Evolutionary conservation across 2,113 vertebrate species (phyloP).

Genomic region (Rhinopomastus cyanomelas): DNA sequence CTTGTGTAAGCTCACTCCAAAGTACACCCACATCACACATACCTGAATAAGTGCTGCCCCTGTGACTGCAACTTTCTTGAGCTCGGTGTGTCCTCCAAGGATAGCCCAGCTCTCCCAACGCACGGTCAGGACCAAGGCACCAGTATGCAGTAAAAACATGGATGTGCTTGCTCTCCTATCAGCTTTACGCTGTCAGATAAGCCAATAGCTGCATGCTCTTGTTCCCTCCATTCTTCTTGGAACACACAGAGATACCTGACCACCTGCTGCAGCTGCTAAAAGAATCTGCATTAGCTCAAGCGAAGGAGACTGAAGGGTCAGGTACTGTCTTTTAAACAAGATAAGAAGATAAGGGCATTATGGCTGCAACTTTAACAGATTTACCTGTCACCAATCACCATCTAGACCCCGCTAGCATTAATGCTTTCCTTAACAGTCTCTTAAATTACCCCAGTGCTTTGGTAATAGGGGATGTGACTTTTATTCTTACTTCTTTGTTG

Average conservation of each 20-base stretch:
- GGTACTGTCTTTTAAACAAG: not conserved
- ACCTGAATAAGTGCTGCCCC: not conserved
- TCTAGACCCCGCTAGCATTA: not conserved
- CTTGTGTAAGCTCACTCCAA: not conserved
- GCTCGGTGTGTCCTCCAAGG: not conserved
- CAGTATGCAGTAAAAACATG: not conserved
- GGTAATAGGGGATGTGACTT: not conserved
- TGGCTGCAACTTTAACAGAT: not conserved
- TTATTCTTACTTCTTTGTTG: not conserved
- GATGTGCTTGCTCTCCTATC: not conserved
- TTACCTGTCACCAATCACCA: not conserved
- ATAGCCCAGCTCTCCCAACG: not conserved
- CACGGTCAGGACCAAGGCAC: not conserved
- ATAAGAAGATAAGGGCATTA: not conserved
- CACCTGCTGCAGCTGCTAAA: not conserved
- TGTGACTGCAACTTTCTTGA: not conserved
- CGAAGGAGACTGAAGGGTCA: not conserved
- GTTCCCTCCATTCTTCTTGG: not conserved
- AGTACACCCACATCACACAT: rapidly evolving
- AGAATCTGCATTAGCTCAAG: not conserved
- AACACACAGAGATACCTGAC: not conserved
- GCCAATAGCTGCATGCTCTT: not conserved
- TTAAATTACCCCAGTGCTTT: not conserved
- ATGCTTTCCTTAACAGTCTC: not conserved
- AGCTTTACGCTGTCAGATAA: not conserved